Conservation (phyloP, 1,140 invertebrate species). For the Drosophila pachea region DNA sequence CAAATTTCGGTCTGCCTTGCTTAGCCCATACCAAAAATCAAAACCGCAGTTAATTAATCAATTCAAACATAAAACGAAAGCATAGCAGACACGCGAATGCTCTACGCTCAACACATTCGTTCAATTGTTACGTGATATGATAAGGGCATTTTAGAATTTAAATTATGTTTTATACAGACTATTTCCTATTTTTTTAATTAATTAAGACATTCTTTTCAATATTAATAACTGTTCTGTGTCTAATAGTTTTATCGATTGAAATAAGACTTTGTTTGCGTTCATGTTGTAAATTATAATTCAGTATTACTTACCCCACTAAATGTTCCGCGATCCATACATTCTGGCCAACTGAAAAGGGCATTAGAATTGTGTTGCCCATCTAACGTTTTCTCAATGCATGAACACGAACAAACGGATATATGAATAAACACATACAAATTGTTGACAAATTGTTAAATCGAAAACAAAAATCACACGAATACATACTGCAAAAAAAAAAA, state of each 20-base stretch:
- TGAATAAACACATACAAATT: constrained; percentile 31
- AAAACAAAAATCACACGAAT: constrained; percentile 11
- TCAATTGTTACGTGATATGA: too few relatives aligned
- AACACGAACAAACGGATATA: constrained; percentile 11
- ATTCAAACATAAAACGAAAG: not conserved
- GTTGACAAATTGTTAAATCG: constrained; percentile 55
- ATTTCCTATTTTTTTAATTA: too few relatives aligned
- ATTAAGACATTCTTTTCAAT: too few relatives aligned
- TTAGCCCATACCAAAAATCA: constrained; percentile 1
- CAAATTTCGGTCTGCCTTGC: constrained; percentile 24
- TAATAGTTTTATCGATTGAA: too few relatives aligned
- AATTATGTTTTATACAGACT: not conserved
- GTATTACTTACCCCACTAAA: not conserved
- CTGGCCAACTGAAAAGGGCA: not conserved
- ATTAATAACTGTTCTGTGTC: too few relatives aligned
- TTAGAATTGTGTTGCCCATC: not conserved
- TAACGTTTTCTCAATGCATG: constrained; percentile 34
- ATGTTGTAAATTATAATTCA: not conserved
- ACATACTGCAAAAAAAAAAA: constrained; percentile 13
- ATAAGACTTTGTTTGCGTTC: too few relatives aligned
- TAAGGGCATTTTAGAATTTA: not conserved
- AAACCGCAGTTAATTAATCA: constrained; percentile 37
- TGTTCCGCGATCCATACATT: too few relatives aligned
- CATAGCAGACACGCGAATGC: constrained; percentile 8
- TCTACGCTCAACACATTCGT: constrained; percentile 14